Evolutionary conservation across 2,113 vertebrate species (phyloP).

Genomic region (Nymphicus hollandicus): DNA sequence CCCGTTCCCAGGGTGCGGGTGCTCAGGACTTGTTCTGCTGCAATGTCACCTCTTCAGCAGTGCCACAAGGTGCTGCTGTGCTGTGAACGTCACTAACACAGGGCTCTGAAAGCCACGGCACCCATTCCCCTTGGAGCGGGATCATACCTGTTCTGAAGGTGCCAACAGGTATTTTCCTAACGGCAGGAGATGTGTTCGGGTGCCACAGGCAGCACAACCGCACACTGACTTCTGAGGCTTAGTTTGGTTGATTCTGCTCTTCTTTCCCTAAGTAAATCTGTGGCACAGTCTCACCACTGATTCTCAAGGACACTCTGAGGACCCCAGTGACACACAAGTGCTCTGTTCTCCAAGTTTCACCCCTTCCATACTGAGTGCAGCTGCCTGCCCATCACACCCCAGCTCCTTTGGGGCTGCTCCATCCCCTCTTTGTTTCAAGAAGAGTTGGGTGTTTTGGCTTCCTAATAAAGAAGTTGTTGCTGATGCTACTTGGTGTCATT

Average conservation of each 20-base stretch:
- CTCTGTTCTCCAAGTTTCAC: neutral
- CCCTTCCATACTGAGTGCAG: neutral
- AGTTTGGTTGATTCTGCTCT: neutral
- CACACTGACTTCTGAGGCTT: neutral
- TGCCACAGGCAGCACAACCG: neutral
- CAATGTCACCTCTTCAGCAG: neutral
- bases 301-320: neutral
- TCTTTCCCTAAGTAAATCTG: neutral
- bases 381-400: neutral
- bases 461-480: neutral
- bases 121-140: neutral
- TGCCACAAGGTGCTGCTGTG: neutral
- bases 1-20: fast-evolving
- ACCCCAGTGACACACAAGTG: no score
- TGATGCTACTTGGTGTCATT: fast-evolving
- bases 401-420: neutral
- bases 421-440: neutral
- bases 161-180: neutral
- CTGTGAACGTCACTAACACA: neutral
- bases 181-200: neutral
- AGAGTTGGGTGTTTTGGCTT: neutral
- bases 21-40: neutral
- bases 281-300: neutral
- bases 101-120: fast-evolving
- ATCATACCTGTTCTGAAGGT: neutral